Percentiles rank a stretch among this genome's conserved stretches.
phyloP scores from a whole-genome alignment of 2,113 vertebrate genomes.

The Podarcis raffonei region DNA sequence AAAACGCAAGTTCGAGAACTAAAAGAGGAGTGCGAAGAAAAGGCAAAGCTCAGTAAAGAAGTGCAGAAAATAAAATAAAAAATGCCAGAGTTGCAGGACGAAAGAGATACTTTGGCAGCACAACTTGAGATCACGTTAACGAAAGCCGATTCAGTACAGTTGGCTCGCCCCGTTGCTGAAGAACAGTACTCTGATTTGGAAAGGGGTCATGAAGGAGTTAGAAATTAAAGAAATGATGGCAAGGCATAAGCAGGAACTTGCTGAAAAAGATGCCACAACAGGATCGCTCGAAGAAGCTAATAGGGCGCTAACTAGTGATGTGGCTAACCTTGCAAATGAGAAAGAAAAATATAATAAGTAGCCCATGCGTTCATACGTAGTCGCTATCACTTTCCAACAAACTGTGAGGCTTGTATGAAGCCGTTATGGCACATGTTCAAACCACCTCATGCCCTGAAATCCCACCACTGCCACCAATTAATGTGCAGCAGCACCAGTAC shows the following conservation, averaged over 20 bases:
- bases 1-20: constrained; percentile 98
- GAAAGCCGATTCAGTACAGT: constrained; percentile 96
- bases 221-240: constrained; percentile 99
- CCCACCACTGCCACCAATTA: too few species aligned
- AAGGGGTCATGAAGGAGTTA: constrained; percentile 99
- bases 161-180: constrained; percentile 97
- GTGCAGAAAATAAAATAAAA: constrained; percentile 82
- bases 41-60: constrained; percentile 93
- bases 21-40: constrained; percentile 98
- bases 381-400: too few species aligned
- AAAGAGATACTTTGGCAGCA: constrained; percentile 96
- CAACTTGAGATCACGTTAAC: constrained; percentile 97
- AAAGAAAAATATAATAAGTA: too few species aligned
- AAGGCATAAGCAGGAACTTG: constrained; percentile 92
- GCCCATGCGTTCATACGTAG: too few species aligned
- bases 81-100: constrained; percentile 92
- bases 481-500: not conserved
- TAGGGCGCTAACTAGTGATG: too few species aligned
- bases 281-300: constrained; percentile 56
- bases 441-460: too few species aligned
- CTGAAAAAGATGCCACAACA: constrained; percentile 94
- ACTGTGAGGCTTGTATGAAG: too few species aligned
- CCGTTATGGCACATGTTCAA: too few species aligned
- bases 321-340: too few species aligned
- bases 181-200: constrained; percentile 98